Percentiles rank a stretch among this genome's conserved stretches.
Evolutionary conservation across 2,888 invertebrate species (phyloP).

Genomic region (Euproctis similis): DNA sequence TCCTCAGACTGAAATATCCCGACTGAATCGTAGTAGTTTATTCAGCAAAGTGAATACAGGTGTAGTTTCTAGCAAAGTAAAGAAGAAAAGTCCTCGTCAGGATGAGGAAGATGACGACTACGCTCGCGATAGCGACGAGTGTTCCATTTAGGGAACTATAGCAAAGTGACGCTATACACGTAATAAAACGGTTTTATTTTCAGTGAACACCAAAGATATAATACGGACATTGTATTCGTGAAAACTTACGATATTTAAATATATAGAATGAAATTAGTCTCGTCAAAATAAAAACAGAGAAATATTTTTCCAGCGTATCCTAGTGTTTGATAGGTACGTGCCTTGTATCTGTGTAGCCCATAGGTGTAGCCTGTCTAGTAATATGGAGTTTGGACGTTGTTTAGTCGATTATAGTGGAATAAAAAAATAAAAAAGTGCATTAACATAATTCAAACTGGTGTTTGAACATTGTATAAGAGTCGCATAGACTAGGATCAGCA

Average conservation of each 20-base stretch:
- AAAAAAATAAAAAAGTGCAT: slow-evolving; percentile 26
- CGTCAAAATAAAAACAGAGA: slow-evolving; percentile 45
- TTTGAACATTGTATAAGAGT: slow-evolving; percentile 33
- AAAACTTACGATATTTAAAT: slow-evolving; percentile 21
- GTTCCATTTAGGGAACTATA: slow-evolving; percentile 69
- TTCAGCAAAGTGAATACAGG: slow-evolving; percentile 68
- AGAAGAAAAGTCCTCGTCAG: slow-evolving; percentile 37
- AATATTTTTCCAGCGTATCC: slow-evolving; percentile 70
- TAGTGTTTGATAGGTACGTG: slow-evolving; percentile 59
- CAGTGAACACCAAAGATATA: slow-evolving; percentile 60
- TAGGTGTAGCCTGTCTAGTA: slow-evolving; percentile 23
- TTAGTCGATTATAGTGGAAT: slow-evolving; percentile 21
- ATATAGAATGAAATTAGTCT: slow-evolving; percentile 29
- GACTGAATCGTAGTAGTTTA: slow-evolving; percentile 52
- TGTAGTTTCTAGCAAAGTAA: slow-evolving; percentile 53
- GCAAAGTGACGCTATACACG: slow-evolving; percentile 28
- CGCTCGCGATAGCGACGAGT: slow-evolving; percentile 77
- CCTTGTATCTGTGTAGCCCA: slow-evolving; percentile 57
- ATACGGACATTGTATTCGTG: slow-evolving; percentile 20
- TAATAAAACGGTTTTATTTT: slow-evolving; percentile 24
- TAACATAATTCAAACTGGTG: slow-evolving; percentile 25
- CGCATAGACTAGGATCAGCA: slow-evolving; percentile 58
- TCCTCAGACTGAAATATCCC: slow-evolving; percentile 50
- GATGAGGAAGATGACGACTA: slow-evolving; percentile 71
- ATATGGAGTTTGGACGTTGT: slow-evolving; percentile 23